These are phyloP conservation scores for Planococcus citri DNA, from an alignment of 1,140 invertebrate genomes.

Conservation along the genomic window DNA sequence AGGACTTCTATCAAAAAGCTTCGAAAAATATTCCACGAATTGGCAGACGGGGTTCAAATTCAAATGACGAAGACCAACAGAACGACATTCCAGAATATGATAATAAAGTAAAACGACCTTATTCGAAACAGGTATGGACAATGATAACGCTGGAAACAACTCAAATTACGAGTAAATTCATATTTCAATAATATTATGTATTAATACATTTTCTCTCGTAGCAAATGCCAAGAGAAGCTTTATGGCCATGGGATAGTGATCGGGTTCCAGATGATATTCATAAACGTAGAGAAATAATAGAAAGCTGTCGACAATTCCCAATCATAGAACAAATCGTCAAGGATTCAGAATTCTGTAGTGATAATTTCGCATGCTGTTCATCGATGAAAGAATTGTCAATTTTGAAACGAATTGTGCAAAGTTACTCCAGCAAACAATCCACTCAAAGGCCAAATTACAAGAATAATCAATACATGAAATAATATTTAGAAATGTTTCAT, in stretches of 20 bases:
- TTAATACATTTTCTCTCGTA: neutral
- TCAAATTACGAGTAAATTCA: no score
- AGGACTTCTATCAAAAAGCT: conserved; percentile 23
- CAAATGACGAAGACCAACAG: neutral
- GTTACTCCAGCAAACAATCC: neutral
- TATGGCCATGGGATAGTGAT: neutral
- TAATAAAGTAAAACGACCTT: neutral
- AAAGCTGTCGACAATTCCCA: neutral
- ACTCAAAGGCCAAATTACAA: neutral
- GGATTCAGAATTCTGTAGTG: neutral
- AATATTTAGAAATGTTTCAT: neutral
- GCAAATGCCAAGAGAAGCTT: neutral
- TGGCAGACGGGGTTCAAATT: neutral
- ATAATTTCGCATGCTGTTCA: neutral
- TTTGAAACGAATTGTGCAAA: neutral
- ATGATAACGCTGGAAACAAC: no score
- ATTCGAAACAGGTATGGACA: neutral
- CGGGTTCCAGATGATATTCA: neutral
- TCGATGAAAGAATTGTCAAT: neutral
- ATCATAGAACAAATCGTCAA: neutral
- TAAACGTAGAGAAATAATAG: neutral
- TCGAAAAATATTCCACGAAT: conserved; percentile 23
- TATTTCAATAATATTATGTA: no score
- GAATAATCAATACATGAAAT: conserved; percentile 5
- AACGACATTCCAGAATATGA: no score